Percentiles rank a stretch among this genome's conserved stretches.
phyloP scores from a whole-genome alignment of 1,140 invertebrate genomes.

The Cydia fagiglandana region DNA sequence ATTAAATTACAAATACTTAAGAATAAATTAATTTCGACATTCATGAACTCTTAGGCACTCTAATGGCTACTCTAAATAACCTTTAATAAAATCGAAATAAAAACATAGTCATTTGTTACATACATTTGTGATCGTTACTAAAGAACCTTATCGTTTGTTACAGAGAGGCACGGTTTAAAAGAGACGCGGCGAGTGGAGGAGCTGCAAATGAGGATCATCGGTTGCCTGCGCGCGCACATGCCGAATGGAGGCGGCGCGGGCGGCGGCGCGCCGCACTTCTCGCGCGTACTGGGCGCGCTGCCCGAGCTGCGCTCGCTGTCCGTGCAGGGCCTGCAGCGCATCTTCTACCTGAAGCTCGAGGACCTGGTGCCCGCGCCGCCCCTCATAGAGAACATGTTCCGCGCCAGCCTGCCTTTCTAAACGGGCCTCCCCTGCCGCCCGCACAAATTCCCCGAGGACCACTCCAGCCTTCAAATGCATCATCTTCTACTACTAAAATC shows the following conservation, averaged over 20 bases:
- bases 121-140: neutral
- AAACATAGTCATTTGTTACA: no score
- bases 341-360: conserved; percentile 96
- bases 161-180: conserved; percentile 95
- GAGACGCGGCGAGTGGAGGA: conserved; percentile 96
- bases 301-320: conserved; percentile 94
- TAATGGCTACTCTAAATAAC: no score
- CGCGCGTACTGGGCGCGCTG: conserved; percentile 92
- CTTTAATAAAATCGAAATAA: neutral
- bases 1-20: no score
- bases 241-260: conserved; percentile 93
- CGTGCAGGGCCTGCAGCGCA: conserved; percentile 94
- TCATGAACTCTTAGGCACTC: neutral
- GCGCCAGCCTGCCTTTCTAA: conserved; percentile 95
- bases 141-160: conserved; percentile 48
- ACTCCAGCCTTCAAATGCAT: conserved; percentile 67
- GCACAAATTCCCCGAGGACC: conserved; percentile 52
- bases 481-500: conserved; percentile 61
- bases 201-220: conserved; percentile 96
- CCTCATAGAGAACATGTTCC: conserved; percentile 96
- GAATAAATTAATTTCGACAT: neutral
- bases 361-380: conserved; percentile 94
- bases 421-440: conserved; percentile 34
- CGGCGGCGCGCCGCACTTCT: conserved; percentile 95
- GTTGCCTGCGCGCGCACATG: conserved; percentile 95